phyloP scores from a whole-genome alignment of 2,888 invertebrate genomes.

The Alsophila aescularia region DNA sequence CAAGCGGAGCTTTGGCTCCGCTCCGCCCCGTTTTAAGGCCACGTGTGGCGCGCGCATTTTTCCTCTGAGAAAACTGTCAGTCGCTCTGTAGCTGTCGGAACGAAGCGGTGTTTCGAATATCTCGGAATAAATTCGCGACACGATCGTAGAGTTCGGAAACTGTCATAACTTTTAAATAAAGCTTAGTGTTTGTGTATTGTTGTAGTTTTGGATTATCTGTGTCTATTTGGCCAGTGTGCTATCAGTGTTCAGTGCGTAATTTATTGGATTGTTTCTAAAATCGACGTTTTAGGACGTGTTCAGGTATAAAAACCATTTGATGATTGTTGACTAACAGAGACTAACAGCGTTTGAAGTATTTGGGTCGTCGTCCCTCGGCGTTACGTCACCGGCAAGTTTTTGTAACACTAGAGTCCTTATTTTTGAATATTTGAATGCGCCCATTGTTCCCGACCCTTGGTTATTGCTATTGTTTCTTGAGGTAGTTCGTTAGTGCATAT shows the following conservation, averaged over 20 bases:
- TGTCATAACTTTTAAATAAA: constrained; percentile 34
- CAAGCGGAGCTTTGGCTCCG: constrained; percentile 45
- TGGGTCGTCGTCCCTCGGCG: constrained; percentile 56
- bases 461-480: constrained; percentile 54
- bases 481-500: constrained; percentile 51
- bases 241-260: constrained; percentile 39
- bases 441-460: constrained; percentile 60
- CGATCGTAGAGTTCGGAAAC: constrained; percentile 53
- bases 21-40: constrained; percentile 69
- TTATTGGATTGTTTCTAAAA: constrained; percentile 50
- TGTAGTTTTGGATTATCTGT: constrained; percentile 36
- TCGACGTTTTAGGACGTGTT: constrained; percentile 38
- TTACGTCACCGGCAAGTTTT: constrained; percentile 65
- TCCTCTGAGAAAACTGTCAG: constrained; percentile 62
- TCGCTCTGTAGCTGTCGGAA: constrained; percentile 54
- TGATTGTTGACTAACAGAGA: constrained; percentile 43
- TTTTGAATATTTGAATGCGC: constrained; percentile 66
- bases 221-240: constrained; percentile 27
- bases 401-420: constrained; percentile 59
- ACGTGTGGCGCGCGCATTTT: constrained; percentile 81
- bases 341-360: constrained; percentile 40
- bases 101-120: constrained; percentile 38
- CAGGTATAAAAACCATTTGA: constrained; percentile 48
- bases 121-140: constrained; percentile 41
- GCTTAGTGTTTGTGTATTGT: constrained; percentile 17